Conservation (phyloP, 92 coral and sea anemone genomes). For the Actinostola sp. region DNA sequence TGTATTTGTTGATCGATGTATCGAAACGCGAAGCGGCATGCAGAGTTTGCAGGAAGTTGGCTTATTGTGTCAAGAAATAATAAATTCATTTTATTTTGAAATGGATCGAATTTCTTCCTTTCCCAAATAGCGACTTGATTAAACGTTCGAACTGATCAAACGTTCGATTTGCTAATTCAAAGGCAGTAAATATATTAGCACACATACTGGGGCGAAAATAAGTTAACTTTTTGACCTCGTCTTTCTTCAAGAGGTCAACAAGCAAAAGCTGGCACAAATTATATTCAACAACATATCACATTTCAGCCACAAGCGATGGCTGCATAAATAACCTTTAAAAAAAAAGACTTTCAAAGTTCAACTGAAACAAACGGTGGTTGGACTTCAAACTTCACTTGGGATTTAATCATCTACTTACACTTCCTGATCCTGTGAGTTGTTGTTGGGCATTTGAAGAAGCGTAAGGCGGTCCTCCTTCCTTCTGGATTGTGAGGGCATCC, state of each 20-base stretch:
- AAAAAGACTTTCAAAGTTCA: neutral
- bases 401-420: slow-evolving; percentile 17
- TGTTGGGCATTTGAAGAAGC: slow-evolving; percentile 44
- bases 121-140: too few species aligned
- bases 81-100: too few species aligned
- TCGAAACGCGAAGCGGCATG: too few species aligned
- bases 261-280: neutral
- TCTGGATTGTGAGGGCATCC: slow-evolving; percentile 87
- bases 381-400: neutral
- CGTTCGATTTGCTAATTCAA: too few species aligned
- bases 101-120: too few species aligned
- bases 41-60: too few species aligned
- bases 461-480: slow-evolving; percentile 67
- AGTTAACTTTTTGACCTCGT: slow-evolving; percentile 18
- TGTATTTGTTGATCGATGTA: too few species aligned
- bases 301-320: neutral
- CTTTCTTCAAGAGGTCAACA: slow-evolving; percentile 2
- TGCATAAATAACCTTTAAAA: neutral
- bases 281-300: neutral
- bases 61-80: too few species aligned
- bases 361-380: too few species aligned
- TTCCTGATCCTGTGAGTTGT: slow-evolving; percentile 23
- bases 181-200: too few species aligned
- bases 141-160: too few species aligned
- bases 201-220: neutral